Base-by-base conservation (phyloP, 2,888 invertebrate genomes). In the Apomyelois bistriatella region DNA sequence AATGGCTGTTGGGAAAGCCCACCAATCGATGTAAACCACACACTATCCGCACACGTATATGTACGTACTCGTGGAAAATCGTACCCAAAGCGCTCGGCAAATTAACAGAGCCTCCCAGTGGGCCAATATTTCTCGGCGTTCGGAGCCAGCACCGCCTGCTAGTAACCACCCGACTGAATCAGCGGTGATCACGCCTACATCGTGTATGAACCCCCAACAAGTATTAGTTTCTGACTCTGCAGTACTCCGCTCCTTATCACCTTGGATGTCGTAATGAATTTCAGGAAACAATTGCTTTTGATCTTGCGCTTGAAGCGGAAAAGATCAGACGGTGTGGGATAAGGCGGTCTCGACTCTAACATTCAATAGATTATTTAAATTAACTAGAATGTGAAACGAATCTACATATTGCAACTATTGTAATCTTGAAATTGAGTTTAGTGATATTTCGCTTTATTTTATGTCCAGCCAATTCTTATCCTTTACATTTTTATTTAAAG, bases 181-280 rank as follows among this genome's bases (percentile, higher is more conserved):
- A 89, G 88, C 87, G 76, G 76, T 82, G 85, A 88, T 84, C 88
- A 88, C 89, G 89, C 89, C 89, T 89, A 87, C 89, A 85, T 77
- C 88, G 85, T 89, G 89, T 89, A 78, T 73, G 70, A 73, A 76
- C 77, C 79, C 73, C 73, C 76, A 83, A 85, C 82, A 76, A 85
- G 79, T 77, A 79, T 84, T 84, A 82, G 84, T 77, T 78, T 79
- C 82, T 82, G 82, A 82, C 78, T 79, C 68, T 72, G 76, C 74
- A 69, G 64, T 69, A 82, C 79, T 79, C 68, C 72, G 76, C 74
- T 68, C 65, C 70, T 66, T 66, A 67, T 63, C 49, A 50, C 49
- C 40, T 50, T 30, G 16, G 37, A 37, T 48, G 48, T 37, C 37
- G 49, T 40, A 50, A 50, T 50, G 49, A 50, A 50, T 49, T 49